Conservation (phyloP, 1,140 invertebrate genomes). For the Drosophila nasuta region DNA sequence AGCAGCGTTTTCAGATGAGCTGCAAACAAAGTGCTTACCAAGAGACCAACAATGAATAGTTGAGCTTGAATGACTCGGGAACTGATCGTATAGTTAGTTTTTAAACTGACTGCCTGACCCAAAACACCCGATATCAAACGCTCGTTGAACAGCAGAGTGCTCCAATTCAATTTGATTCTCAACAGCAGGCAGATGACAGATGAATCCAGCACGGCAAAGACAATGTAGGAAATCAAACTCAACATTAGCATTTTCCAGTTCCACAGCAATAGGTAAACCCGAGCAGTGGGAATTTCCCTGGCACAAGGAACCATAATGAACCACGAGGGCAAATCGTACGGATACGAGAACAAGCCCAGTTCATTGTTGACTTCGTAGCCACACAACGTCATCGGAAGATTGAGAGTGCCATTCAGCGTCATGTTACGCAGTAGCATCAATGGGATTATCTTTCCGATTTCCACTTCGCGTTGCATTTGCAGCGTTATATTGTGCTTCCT, state of each 20-base stretch:
- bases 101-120: slow-evolving; percentile 50
- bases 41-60: slow-evolving; percentile 54
- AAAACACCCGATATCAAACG: slow-evolving; percentile 60
- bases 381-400: slow-evolving; percentile 57
- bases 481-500: slow-evolving; percentile 50
- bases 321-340: slow-evolving; percentile 46
- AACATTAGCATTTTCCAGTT: slow-evolving; percentile 28
- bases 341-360: slow-evolving; percentile 35
- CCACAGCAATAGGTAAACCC: slow-evolving; percentile 47
- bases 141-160: slow-evolving; percentile 54
- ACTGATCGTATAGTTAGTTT: slow-evolving; percentile 28
- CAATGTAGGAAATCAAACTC: slow-evolving; percentile 30
- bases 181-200: slow-evolving; percentile 46
- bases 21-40: slow-evolving; percentile 49
- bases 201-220: slow-evolving; percentile 54
- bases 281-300: slow-evolving; percentile 50
- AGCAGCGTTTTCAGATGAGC: slow-evolving; percentile 65
- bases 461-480: slow-evolving; percentile 33
- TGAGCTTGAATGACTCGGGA: slow-evolving; percentile 38
- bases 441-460: slow-evolving; percentile 23
- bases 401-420: slow-evolving; percentile 56
- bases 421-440: slow-evolving; percentile 51
- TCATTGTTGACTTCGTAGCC: slow-evolving; percentile 43
- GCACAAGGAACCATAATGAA: slow-evolving; percentile 59
- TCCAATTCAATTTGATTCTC: slow-evolving; percentile 39